phyloP scores from a whole-genome alignment of 2,888 invertebrate genomes.

The Pantelozetes paolii region DNA sequence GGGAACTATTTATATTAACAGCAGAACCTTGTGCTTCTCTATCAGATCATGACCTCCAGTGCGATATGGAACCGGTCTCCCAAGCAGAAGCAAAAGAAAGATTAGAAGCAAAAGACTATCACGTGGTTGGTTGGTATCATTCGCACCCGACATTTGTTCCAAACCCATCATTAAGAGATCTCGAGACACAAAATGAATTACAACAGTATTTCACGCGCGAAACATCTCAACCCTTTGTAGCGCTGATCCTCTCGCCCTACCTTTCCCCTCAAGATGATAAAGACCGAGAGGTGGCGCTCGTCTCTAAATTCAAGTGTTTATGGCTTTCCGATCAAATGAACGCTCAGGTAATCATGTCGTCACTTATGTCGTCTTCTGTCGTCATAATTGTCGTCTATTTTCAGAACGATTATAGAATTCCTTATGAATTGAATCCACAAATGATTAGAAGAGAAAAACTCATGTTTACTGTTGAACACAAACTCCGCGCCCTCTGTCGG shows the following conservation, averaged over 20 bases:
- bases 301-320: constrained; percentile 39
- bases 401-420: constrained; percentile 33
- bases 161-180: constrained; percentile 66
- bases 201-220: constrained; percentile 58
- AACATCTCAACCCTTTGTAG: constrained; percentile 36
- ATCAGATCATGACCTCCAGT: constrained; percentile 60
- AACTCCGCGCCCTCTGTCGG: constrained; percentile 31
- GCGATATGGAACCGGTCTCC: constrained; percentile 72
- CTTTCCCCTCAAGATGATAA: background rate
- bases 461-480: constrained; percentile 12
- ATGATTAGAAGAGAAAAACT: constrained; percentile 40
- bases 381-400: background rate
- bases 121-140: constrained; percentile 70
- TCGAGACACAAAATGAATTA: constrained; percentile 63
- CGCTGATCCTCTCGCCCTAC: constrained; percentile 41
- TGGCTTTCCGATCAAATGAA: constrained; percentile 31
- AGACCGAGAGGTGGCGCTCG: background rate
- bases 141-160: constrained; percentile 69
- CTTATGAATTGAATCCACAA: constrained; percentile 37
- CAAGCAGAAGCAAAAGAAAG: constrained; percentile 62
- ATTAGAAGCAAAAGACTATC: constrained; percentile 56
- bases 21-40: constrained; percentile 65
- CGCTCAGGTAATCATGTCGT: constrained; percentile 33
- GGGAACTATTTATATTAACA: constrained; percentile 55
- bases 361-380: background rate